Percentiles rank a stretch among this genome's conserved stretches.
These are phyloP conservation scores for Lepidurus packardi DNA, from an alignment of 1,140 invertebrate species.

Conservation along the genomic window DNA sequence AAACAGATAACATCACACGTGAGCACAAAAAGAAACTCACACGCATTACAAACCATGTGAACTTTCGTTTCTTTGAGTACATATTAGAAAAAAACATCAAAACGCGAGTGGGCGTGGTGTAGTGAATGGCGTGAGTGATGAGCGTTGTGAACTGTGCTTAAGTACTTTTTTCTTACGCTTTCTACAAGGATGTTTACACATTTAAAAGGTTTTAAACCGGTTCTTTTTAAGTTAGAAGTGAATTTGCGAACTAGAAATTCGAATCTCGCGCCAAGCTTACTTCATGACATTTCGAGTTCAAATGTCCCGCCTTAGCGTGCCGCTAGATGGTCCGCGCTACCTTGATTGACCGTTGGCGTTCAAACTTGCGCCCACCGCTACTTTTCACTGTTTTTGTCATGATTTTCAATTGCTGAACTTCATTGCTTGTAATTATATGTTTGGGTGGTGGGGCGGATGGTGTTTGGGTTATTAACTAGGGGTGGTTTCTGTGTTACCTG, in stretches of 20 bases:
- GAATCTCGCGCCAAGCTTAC: no score
- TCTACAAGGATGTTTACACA: not conserved
- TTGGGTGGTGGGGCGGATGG: not conserved
- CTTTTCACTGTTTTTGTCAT: no score
- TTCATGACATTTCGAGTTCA: no score
- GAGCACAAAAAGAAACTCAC: conserved; percentile 7
- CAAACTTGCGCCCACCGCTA: no score
- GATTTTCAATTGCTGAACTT: not conserved
- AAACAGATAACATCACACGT: conserved; percentile 9
- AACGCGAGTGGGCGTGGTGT: conserved; percentile 3
- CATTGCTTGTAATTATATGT: not conserved
- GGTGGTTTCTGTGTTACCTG: conserved; percentile 49
- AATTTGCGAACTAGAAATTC: no score
- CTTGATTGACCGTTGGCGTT: no score
- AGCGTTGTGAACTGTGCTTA: not conserved
- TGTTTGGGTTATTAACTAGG: not conserved
- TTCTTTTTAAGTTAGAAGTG: no score
- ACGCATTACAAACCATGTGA: not conserved
- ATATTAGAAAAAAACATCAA: not conserved
- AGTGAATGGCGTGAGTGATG: not conserved
- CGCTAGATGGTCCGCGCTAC: no score
- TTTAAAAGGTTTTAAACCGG: not conserved
- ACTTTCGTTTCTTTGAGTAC: conserved; percentile 40
- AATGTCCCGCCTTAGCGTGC: no score
- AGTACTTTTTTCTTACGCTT: not conserved